Conservation (phyloP, 2,888 invertebrate species). For the Limenitis camilla region DNA sequence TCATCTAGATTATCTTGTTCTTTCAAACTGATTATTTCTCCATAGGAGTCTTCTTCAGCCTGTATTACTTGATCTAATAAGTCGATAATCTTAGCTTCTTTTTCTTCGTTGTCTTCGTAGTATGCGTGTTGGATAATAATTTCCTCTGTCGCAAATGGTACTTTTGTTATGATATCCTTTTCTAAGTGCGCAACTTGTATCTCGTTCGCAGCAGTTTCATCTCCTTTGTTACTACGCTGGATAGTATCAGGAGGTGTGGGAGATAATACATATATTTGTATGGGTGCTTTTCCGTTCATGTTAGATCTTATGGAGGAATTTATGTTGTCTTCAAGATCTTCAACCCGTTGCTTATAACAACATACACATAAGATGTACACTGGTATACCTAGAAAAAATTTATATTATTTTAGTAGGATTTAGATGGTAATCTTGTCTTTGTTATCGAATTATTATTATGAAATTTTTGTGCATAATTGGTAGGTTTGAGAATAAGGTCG, state of each 20-base stretch:
- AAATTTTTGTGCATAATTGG: too few relatives aligned
- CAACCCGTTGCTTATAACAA: slow-evolving; percentile 42
- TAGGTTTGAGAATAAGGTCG: too few relatives aligned
- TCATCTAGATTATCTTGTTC: slow-evolving; percentile 39
- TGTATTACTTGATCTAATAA: slow-evolving; percentile 64
- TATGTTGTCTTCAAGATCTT: slow-evolving; percentile 33
- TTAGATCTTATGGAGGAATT: slow-evolving; percentile 33
- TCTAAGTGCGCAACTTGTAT: slow-evolving; percentile 31
- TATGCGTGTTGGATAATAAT: slow-evolving; percentile 46
- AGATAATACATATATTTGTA: slow-evolving; percentile 59
- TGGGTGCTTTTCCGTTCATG: slow-evolving; percentile 50
- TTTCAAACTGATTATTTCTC: slow-evolving; percentile 48
- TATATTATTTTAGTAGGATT: background rate
- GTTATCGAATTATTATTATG: too few relatives aligned
- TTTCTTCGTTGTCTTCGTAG: slow-evolving; percentile 57
- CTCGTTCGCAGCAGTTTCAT: slow-evolving; percentile 26
- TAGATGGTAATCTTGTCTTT: too few relatives aligned
- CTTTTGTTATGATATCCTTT: slow-evolving; percentile 31
- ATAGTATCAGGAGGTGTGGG: slow-evolving; percentile 60
- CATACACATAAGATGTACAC: slow-evolving; percentile 53
- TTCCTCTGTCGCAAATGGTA: slow-evolving; percentile 40
- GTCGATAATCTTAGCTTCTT: slow-evolving; percentile 67
- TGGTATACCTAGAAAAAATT: slow-evolving; percentile 50
- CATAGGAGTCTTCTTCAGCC: slow-evolving; percentile 65
- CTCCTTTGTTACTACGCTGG: slow-evolving; percentile 38